Conservation (phyloP, 2,113 vertebrate genomes). For the Coturnix japonica region DNA sequence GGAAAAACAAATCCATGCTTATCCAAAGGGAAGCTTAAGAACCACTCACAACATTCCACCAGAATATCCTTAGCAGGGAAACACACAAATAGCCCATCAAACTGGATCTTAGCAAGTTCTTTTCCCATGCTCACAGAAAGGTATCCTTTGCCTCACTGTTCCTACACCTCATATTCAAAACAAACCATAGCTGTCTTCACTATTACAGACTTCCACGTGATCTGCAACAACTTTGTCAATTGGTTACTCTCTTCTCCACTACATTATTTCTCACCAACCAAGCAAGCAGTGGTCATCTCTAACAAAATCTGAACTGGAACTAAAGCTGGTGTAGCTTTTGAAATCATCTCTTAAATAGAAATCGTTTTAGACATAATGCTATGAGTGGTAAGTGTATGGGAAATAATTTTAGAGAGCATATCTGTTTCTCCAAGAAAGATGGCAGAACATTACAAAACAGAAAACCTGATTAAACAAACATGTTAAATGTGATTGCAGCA, state of each 20-base stretch:
- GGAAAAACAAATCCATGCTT: background rate
- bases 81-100: background rate
- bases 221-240: background rate
- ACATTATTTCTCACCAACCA: background rate
- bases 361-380: background rate
- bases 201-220: fast-evolving
- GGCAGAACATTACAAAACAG: constrained; percentile 36
- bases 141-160: background rate
- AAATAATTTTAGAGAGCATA: background rate
- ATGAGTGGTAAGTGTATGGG: background rate
- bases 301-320: background rate
- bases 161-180: background rate
- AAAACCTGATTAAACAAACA: constrained; percentile 50
- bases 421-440: background rate
- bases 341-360: background rate
- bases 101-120: background rate
- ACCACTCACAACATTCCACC: background rate
- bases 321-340: background rate
- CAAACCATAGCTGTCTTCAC: background rate
- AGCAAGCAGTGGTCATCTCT: background rate
- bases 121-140: fast-evolving
- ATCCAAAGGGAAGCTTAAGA: background rate
- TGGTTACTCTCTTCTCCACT: background rate
- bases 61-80: background rate
- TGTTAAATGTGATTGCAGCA: constrained; percentile 46